Percentiles rank a stretch among this genome's conserved stretches.
phyloP scores from a whole-genome alignment of 2,888 invertebrate genomes.

The Heliconius charithonia region DNA sequence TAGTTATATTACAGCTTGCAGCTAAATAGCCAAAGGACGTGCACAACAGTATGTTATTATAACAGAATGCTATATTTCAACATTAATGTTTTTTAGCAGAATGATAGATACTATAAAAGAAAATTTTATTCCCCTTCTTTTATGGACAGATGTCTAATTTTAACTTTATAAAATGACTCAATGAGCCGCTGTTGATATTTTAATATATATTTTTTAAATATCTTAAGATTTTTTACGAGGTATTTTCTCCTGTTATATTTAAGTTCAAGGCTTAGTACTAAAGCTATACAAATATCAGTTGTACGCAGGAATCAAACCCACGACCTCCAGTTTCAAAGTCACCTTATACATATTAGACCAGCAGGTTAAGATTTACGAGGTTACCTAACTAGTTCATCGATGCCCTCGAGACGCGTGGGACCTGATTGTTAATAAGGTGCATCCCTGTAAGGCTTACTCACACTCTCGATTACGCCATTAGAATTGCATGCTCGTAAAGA shows the following conservation, averaged over 20 bases:
- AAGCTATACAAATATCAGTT: background rate
- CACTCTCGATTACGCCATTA: slow-evolving; percentile 20
- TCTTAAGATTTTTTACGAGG: too few species aligned
- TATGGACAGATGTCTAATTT: background rate
- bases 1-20: background rate
- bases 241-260: too few species aligned
- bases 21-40: background rate
- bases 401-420: slow-evolving; percentile 15
- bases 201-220: too few species aligned
- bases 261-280: background rate
- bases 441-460: slow-evolving; percentile 8
- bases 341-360: background rate
- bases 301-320: background rate
- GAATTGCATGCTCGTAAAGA: slow-evolving; percentile 6
- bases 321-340: background rate
- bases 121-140: background rate
- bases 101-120: background rate
- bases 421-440: slow-evolving; percentile 23
- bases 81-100: background rate
- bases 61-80: background rate
- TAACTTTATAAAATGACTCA: background rate
- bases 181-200: background rate
- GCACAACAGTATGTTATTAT: background rate
- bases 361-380: background rate
- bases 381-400: background rate